Base-by-base conservation (phyloP, 2,113 vertebrate species). In the Eudorcas thomsonii region DNA sequence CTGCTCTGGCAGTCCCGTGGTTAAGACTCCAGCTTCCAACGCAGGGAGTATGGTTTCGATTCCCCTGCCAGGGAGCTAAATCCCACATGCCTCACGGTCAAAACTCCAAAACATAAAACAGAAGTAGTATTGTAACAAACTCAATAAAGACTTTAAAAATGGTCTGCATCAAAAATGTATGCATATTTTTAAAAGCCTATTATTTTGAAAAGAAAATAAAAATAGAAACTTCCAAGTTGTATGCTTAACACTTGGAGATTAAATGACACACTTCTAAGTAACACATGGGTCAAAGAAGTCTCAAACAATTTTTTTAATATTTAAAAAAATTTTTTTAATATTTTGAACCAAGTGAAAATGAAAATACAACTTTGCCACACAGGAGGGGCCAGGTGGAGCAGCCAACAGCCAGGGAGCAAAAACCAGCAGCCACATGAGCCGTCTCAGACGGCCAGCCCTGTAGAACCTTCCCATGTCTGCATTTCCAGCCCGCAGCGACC, bases 301-400 rank as follows among this genome's bases (percentile, higher is more conserved):
- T 91, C 48, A 86, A 87, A 48, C 25, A 54, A 14, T 60, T 80
- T 80, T 62, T 11, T 78, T 36, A 95, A 80, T 87, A 81, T 57
- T 48, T 48, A 39, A 86, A 87, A 48, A 30, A 54, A 14, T 52
- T 64, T 80, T 62, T 11, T 78, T 36, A 95, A 80, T 87, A 81
- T 57, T 48, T 55, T 55, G 30, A 80, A 48, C 43, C 77, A 80
- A 80, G 9, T 17, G 43, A 78, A 80, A 91, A 81, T 81, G 77
- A 80, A 64, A 91, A 36, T 81, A 39, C 25, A 89, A 39, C 57
- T 54, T 30, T 7, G 6, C 36, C 78, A 36, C 57, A 25, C 57
- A 26, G 43, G 17, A 81, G 33, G 45, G 7, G 23, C 62, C 26
- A 28, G 1, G 1, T 19, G 88, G 13, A 13, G 7, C 39, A 39